Evolutionary conservation across 2,888 invertebrate species (phyloP), one percentile per base, ranked within the genome.

Genomic region (Eumacrocentrus americanus): DNA sequence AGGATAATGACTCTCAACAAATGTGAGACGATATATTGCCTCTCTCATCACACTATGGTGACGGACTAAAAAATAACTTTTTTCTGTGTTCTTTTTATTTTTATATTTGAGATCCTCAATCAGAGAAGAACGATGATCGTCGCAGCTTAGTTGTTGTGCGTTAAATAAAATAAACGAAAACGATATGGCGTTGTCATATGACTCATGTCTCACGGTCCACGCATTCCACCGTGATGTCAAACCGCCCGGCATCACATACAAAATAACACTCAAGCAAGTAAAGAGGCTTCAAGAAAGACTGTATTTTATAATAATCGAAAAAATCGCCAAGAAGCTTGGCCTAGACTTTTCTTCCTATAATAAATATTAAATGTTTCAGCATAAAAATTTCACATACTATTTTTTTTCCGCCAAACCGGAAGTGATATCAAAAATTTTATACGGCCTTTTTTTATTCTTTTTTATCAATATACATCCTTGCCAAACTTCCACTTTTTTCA

Each of bases 191-290:
- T 57, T 42, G 64, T 67, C 64, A 69, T 60, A 61, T 78, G 78
- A 78, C 67, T 78, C 77, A 77, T 67, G 64, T 72, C 66, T 64
- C 68, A 66, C 69, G 69, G 67, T 69, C n/a, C 72, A 71, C 70
- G 63, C 77, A 79, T 79, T 79, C 78, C 76, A 61, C 52, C 65
- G 69, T 75, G 79, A 79, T 76, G 79, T 76, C 78, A 78, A 72
- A 70, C 22, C 25, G 25, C 23, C 20, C 46, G 23, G 6, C 12
- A 46, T 18, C 20, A 42, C 42, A 18, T 14, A 9, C 20, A 23
- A 46, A 11, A 22, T 11, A 20, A n/a, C 23, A 14, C n/a, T 2
- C 14, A 12, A 12, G 14, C 9, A 12, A 44, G 44, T 22, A 20
- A 44, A 20, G 20, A 20, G n/a, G 25, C 46, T 11, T 12, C 12